Base-by-base conservation (phyloP, 64 coral and sea anemone genomes). In the Hydrozoanthus tunicans region DNA sequence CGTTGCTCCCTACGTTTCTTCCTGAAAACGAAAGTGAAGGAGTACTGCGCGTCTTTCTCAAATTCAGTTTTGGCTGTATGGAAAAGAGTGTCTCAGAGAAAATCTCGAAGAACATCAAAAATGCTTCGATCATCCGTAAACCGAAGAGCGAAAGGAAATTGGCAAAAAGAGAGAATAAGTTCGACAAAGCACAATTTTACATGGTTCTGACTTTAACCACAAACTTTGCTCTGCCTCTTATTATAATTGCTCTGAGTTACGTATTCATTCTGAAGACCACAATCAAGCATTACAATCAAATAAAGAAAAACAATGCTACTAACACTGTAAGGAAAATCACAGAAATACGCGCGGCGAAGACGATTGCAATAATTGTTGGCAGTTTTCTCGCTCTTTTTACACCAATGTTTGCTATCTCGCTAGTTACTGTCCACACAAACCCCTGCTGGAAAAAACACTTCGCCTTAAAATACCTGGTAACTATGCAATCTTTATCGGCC, bases 291-390 rank as follows among this genome's bases (percentile, higher is more conserved):
- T 81, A 63, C 79, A 81, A 51, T 62, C 79, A 81, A 12, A 81
- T 81, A 0, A 63, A 62, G 6, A 24, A 12, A 8, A 56, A 81
- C 1, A 64, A 6, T 23, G 3, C 15, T 8, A 27, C 66, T 13
- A 9, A 5, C 9, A 25, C 2, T 32, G 9, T 20, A 24, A 9
- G 53, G 26, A 86, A 73, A 43, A 43, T 43, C 32, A 43, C 32
- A 25, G 83, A 86, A 58, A 71, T 85, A 12, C 67, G 83, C 23
- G 83, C 83, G 59, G 83, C 83, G 10, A 73, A 86, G 9, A 86
- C 83, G 8, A 26, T 73, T 3, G 65, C 54, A 12, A 58, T 73
- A 5, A 86, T 86, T 12, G 13, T 86, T 58, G 83, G 17, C 10
- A 72, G 83, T 58, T 86, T 73, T 54, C 83, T 86, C 14, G 10